Percentiles rank a stretch among this genome's conserved stretches.
Evolutionary conservation across 1,140 invertebrate species (phyloP).

Genomic region (Argopecten irradians): DNA sequence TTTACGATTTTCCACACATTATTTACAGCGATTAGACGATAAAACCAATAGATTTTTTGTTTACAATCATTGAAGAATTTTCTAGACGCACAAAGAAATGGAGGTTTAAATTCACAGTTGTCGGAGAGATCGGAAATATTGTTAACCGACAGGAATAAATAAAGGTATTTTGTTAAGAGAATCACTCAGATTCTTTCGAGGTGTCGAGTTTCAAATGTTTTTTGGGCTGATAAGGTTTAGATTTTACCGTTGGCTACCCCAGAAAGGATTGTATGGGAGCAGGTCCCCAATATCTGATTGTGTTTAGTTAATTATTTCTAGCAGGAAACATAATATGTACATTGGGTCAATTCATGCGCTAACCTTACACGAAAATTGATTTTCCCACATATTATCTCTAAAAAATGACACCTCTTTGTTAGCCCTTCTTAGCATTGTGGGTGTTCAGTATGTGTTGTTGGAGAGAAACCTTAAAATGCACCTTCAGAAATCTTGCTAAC

Average conservation of each 20-base stretch:
- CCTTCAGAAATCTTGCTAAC: not conserved
- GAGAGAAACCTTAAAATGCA: not conserved
- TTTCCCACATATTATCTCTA: not conserved
- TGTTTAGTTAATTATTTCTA: constrained; percentile 16
- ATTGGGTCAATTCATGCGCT: not conserved
- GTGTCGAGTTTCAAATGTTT: constrained; percentile 1
- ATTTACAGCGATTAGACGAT: not conserved
- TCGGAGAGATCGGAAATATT: not conserved
- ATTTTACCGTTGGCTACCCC: constrained; percentile 3
- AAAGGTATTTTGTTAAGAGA: not conserved
- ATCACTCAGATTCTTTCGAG: not conserved
- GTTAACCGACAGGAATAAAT: not conserved
- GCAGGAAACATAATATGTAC: not conserved
- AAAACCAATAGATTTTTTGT: constrained; percentile 4
- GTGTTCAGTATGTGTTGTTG: not conserved
- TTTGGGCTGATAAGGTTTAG: not conserved
- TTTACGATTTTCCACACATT: constrained; percentile 16
- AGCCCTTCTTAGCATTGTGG: not conserved
- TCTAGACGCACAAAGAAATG: not conserved
- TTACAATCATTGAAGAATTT: constrained; percentile 15
- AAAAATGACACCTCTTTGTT: not conserved
- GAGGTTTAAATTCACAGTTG: not conserved
- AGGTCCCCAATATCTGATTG: not conserved
- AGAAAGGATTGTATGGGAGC: not conserved
- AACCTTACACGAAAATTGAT: constrained; percentile 17